Conservation (phyloP, 2,888 invertebrate species). For the Conistra vaccinii region DNA sequence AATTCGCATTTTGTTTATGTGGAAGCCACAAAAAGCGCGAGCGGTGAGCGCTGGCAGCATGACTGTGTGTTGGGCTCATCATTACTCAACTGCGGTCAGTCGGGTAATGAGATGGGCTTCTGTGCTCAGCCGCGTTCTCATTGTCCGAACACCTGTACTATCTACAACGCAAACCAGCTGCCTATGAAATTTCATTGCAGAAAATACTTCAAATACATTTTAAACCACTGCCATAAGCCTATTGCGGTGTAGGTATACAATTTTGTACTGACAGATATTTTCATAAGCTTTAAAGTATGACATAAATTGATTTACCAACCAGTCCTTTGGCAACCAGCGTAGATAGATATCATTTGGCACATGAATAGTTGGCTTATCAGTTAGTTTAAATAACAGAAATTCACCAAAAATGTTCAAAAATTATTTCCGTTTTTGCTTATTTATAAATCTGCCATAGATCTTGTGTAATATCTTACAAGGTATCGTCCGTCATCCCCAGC, state of each 20-base stretch:
- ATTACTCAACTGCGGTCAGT: constrained; percentile 84
- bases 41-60: constrained; percentile 73
- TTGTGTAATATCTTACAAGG: constrained; percentile 33
- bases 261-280: constrained; percentile 41
- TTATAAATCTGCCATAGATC: constrained; percentile 29
- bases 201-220: constrained; percentile 45
- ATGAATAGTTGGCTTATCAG: constrained; percentile 54
- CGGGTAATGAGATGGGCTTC: constrained; percentile 84
- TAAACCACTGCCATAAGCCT: constrained; percentile 30
- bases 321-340: constrained; percentile 45
- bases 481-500: constrained; percentile 33
- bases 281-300: constrained; percentile 54
- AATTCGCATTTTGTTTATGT: constrained; percentile 75
- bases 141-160: constrained; percentile 64
- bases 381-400: constrained; percentile 47
- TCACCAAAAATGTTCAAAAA: constrained; percentile 14
- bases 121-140: constrained; percentile 70
- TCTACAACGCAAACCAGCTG: constrained; percentile 42
- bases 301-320: constrained; percentile 60
- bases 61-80: constrained; percentile 76
- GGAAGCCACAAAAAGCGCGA: constrained; percentile 74
- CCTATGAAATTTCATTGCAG: constrained; percentile 50
- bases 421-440: constrained; percentile 30
- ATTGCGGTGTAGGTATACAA: constrained; percentile 10
- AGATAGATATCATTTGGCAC: constrained; percentile 63